Evolutionary conservation across 2,888 invertebrate species (phyloP), one percentile per base, ranked within the genome.

Genomic region (Xestia c-nigrum): DNA sequence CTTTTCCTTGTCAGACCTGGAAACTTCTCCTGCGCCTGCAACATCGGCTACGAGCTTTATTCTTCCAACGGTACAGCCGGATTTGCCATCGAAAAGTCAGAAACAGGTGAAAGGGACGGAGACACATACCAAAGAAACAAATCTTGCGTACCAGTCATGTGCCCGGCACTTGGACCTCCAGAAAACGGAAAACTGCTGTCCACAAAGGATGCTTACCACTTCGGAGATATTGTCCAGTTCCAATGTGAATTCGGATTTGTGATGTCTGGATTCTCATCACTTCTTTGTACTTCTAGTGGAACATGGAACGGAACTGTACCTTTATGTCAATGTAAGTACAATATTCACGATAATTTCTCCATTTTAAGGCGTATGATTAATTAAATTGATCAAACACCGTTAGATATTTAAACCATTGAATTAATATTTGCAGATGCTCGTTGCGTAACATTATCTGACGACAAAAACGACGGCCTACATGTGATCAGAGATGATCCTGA

Each of bases 231-330:
- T 63, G 98, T 99, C 0, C 98, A 97, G 85, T 99, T 99, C 97
- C 99, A 99, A 91, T 99, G 99, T 92, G 98, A 99, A 90, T 99
- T 99, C 94, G 99, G 99, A 31, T 99, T 98, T 92, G 98, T 99
- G 0, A 98, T 99, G 97, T 98, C 98, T 78, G 99, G 99, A 71
- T 98, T 98, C 70, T 97, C 98, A 0, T 98, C 98, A 9, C 96
- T 99, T 31, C 97, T 98, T 74, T 99, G 99, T 93, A 98, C 98
- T 2, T 98, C 98, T 7, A 98, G 98, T 92, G 99, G 99, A 68
- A 97, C 97, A 52, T 99, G 99, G 99, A 99, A 99, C 93, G 99
- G 99, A 88, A 98, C 99, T 9, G 97, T 98, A 63, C 99, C 99
- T 7, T 98, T 98, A 94, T 99, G 99, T 95, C 98, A 98, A 97